Evolutionary conservation across 2,888 invertebrate genomes (phyloP).

Genomic region (Drosophila aldrichi): DNA sequence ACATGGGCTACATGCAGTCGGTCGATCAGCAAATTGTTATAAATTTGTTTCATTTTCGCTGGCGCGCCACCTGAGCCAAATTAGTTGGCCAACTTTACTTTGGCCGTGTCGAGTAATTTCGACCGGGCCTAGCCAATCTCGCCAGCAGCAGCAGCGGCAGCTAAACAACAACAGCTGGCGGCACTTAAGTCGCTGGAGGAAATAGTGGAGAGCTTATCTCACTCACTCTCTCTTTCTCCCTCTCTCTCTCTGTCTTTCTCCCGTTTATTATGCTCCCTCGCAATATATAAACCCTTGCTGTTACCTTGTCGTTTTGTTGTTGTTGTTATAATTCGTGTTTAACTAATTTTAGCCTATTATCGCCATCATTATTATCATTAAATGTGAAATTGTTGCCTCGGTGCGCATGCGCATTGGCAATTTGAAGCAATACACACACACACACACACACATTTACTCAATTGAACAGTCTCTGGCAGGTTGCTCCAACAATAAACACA

Average conservation of each 20-base stretch:
- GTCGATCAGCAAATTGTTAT: constrained; percentile 68
- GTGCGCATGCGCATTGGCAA: constrained; percentile 75
- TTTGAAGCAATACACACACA: constrained; percentile 54
- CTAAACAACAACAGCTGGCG: constrained; percentile 67
- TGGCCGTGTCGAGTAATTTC: constrained; percentile 56
- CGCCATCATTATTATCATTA: constrained; percentile 81
- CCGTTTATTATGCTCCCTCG: constrained; percentile 49
- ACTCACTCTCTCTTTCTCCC: constrained; percentile 26
- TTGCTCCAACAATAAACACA: constrained; percentile 46
- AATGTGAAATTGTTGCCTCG: constrained; percentile 75
- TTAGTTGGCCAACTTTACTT: constrained; percentile 68
- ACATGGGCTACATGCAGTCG: constrained; percentile 50
- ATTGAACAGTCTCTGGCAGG: constrained; percentile 38
- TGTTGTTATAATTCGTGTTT: constrained; percentile 77
- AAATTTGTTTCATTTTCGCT: constrained; percentile 71
- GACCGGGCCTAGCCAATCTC: constrained; percentile 48
- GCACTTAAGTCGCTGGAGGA: constrained; percentile 64
- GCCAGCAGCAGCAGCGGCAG: constrained; percentile 22
- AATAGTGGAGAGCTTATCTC: constrained; percentile 60
- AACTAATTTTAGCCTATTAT: constrained; percentile 81
- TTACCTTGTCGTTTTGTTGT: constrained; percentile 30
- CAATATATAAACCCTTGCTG: constrained; percentile 55
- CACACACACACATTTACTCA: constrained; percentile 16
- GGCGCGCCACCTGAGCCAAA: constrained; percentile 78
- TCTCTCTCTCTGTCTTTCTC: constrained; percentile 20